A percentile compares a stretch with the other conserved stretches of the same genome.
These are phyloP conservation scores for Xanthorhoe designata DNA, from an alignment of 2,888 invertebrate genomes.

Conservation along the genomic window DNA sequence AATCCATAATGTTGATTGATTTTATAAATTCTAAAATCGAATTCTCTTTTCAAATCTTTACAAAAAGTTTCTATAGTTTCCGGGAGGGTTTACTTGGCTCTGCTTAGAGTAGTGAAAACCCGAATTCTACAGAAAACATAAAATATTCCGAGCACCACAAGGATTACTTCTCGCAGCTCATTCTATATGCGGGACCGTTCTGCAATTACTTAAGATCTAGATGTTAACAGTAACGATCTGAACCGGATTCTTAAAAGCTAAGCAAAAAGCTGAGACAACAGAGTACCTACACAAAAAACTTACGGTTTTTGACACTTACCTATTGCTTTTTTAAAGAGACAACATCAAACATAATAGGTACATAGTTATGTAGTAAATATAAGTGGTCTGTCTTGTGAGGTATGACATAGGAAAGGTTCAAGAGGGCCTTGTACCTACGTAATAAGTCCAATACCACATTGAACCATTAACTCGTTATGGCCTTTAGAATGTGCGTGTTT, in stretches of 20 bases:
- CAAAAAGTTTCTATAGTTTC: background rate
- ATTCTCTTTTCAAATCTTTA: background rate
- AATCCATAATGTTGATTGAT: background rate
- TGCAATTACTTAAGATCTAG: conserved; percentile 29
- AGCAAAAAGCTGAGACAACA: conserved; percentile 20
- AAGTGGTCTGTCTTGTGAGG: background rate
- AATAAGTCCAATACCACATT: background rate
- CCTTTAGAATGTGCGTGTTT: background rate
- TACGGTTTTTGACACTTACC: conserved; percentile 2
- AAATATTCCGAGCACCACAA: conserved; percentile 29
- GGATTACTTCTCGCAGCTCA: conserved; percentile 25
- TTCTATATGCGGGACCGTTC: conserved; percentile 33
- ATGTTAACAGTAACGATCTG: conserved; percentile 26
- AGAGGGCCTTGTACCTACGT: background rate
- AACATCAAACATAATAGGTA: background rate
- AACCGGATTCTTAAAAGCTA: conserved; percentile 24
- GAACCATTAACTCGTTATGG: background rate
- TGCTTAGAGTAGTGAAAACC: background rate
- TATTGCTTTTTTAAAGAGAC: background rate
- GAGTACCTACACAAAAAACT: background rate
- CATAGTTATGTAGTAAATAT: background rate
- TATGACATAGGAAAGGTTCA: background rate
- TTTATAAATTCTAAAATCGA: background rate
- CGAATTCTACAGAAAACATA: conserved; percentile 13
- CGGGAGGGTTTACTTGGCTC: background rate